Percentiles rank a stretch among this genome's conserved stretches.
These are phyloP conservation scores for Caenorhabditis wallacei DNA, from an alignment of 2,888 invertebrate genomes.

Conservation along the genomic window DNA sequence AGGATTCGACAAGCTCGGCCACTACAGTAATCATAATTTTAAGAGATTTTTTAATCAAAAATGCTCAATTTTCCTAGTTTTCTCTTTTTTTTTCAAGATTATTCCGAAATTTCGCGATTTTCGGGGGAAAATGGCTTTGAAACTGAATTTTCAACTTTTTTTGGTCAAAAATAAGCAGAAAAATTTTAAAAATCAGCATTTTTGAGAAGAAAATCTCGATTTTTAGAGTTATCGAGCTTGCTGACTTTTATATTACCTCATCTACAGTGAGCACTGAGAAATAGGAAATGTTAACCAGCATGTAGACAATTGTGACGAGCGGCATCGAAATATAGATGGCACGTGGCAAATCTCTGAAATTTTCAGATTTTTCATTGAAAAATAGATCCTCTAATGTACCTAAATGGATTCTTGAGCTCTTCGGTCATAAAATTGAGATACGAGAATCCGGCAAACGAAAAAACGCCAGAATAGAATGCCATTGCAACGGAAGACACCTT, in stretches of 20 bases:
- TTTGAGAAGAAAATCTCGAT: neutral
- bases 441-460: conserved; percentile 93
- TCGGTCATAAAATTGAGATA: conserved; percentile 96
- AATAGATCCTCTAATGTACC: conserved; percentile 36
- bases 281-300: conserved; percentile 93
- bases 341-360: conserved; percentile 91
- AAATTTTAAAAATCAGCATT: no score
- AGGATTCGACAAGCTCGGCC: no score
- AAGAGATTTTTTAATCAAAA: no score
- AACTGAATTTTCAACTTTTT: no score
- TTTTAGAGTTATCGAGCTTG: no score
- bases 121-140: no score
- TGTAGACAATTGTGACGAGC: conserved; percentile 92
- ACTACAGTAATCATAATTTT: no score
- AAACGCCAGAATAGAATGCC: conserved; percentile 93
- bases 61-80: no score
- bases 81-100: no score
- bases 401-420: conserved; percentile 94
- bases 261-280: conserved; percentile 91
- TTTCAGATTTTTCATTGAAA: no score
- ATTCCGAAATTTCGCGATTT: no score
- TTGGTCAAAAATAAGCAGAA: no score
- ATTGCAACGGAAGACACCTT: conserved; percentile 89
- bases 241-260: conserved; percentile 86
- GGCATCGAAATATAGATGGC: conserved; percentile 96